Percentiles rank a stretch among this genome's conserved stretches.
Conservation (phyloP, 2,797 vertebrate genomes). For the Notolabrus celidotus region DNA sequence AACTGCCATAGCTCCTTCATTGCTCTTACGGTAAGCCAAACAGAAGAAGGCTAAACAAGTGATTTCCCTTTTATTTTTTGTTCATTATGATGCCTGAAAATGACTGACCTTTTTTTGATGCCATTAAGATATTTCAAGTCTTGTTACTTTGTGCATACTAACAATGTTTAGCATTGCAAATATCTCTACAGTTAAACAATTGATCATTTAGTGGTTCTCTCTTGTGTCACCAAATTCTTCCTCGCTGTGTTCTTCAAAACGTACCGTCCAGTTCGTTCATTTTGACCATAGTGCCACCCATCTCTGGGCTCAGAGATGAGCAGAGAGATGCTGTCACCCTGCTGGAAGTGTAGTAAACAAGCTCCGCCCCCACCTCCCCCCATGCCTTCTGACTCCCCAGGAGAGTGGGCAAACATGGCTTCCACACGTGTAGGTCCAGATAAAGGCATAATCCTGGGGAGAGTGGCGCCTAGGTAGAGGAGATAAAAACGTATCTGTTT, state of each 20-base stretch:
- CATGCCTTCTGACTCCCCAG: slow-evolving; percentile 64
- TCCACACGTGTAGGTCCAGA: slow-evolving; percentile 81
- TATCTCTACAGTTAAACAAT: background rate
- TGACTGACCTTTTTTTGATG: too few relatives aligned
- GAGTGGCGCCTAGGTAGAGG: slow-evolving; percentile 77
- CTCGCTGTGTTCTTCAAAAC: background rate
- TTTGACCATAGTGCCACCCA: slow-evolving; percentile 90
- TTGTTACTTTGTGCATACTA: background rate
- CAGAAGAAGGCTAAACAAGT: background rate
- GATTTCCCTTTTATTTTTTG: background rate
- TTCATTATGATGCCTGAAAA: background rate
- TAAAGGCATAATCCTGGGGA: slow-evolving; percentile 85
- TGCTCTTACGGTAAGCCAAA: background rate
- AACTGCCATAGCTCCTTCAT: too few relatives aligned
- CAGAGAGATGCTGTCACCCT: slow-evolving; percentile 85
- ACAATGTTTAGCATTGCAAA: background rate
- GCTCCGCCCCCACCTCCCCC: slow-evolving; percentile 70
- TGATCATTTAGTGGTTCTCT: background rate
- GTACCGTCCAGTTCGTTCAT: slow-evolving; percentile 88
- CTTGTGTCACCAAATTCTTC: background rate
- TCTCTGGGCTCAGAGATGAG: slow-evolving; percentile 89
- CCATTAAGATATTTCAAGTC: background rate
- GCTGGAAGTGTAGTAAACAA: slow-evolving; percentile 85
- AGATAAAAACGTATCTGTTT: background rate
- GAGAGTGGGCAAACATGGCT: slow-evolving; percentile 85